Evolutionary conservation across 2,888 invertebrate genomes (phyloP), one percentile per base, ranked within the genome.

Genomic region (Nasonia oneida): DNA sequence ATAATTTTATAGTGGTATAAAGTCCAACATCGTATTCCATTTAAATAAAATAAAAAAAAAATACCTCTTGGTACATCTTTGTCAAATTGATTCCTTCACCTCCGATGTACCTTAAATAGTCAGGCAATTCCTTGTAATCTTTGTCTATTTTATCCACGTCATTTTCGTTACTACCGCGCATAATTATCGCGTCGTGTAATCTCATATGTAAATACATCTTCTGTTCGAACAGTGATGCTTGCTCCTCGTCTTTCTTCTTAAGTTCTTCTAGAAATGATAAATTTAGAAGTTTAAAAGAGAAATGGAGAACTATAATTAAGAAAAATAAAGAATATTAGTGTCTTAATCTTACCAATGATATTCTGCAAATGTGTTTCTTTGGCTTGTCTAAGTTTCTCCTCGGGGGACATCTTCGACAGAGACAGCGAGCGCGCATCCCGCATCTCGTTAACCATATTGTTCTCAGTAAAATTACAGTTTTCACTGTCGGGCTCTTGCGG

Each of bases 181-280:
- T 90, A 61, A 95, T 95, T 0, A 96, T 95, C n/a, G 96, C 95
- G 2, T 96, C 96, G 75, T 96, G 94, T 90, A 97, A 94, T 90
- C 96, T 96, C 93, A 98, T 94, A 90, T 98, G 97, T 73, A 98
- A 93, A 76, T 96, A 95, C 95, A 98, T 97, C 93, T 98, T 98
- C 91, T 98, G 98, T 92, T 98, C 98, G 76, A 98, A 94, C 74
- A 98, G 94, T 37, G 96, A 94, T 18, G 98, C 97, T 91, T 98
- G 97, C 91, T 98, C 97, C 64, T 96, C 95, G 93, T 98, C 98
- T 92, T 98, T 98, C 89, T 97, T 96, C 81, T 98, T 95, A 92
- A 98, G 95, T 91, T 97, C 96, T 91, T 97, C 98, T 97, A 94
- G 0, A 75, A 64, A 23, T 18, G 53, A 85, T 81, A 18, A 75